Percentiles rank a stretch among this genome's conserved stretches.
These are phyloP conservation scores for Drepana arcuata DNA, from an alignment of 1,140 invertebrate species.

Conservation along the genomic window DNA sequence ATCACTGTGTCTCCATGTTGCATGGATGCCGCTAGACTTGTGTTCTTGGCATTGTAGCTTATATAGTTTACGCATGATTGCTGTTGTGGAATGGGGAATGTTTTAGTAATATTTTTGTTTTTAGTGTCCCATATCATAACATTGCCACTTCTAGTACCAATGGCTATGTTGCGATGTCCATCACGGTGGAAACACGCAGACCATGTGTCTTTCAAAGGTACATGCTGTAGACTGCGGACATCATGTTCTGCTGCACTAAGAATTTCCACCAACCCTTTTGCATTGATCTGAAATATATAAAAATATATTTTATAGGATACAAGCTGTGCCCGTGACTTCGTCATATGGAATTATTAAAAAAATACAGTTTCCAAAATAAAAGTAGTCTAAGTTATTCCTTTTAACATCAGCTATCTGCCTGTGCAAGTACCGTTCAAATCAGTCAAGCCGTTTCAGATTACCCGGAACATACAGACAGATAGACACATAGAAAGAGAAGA, in stretches of 20 bases:
- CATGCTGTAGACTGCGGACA: conserved; percentile 54
- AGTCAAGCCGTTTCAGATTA: too few species aligned
- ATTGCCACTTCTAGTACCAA: conserved; percentile 59
- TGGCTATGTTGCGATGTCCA: conserved; percentile 54
- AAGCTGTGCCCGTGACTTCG: too few species aligned
- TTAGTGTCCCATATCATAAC: conserved; percentile 68
- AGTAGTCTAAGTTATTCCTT: too few species aligned
- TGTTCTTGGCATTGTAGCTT: conserved; percentile 68
- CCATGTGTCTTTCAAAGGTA: conserved; percentile 57
- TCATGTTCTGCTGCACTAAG: conserved; percentile 57
- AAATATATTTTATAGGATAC: too few species aligned
- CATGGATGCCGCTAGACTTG: conserved; percentile 55
- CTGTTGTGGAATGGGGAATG: conserved; percentile 46
- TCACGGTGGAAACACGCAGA: conserved; percentile 61
- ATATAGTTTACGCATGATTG: conserved; percentile 49
- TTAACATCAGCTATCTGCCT: too few species aligned
- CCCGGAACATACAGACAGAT: too few species aligned
- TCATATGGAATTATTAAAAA: too few species aligned
- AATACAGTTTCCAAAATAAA: too few species aligned
- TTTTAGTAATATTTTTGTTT: conserved; percentile 56
- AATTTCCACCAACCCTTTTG: conserved; percentile 53
- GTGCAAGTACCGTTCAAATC: too few species aligned
- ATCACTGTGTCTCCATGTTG: conserved; percentile 64
- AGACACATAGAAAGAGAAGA: too few species aligned
- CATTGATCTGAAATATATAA: conserved; percentile 52